Base-by-base conservation (phyloP, 2,888 invertebrate genomes). In the Tiliacea citrago region DNA sequence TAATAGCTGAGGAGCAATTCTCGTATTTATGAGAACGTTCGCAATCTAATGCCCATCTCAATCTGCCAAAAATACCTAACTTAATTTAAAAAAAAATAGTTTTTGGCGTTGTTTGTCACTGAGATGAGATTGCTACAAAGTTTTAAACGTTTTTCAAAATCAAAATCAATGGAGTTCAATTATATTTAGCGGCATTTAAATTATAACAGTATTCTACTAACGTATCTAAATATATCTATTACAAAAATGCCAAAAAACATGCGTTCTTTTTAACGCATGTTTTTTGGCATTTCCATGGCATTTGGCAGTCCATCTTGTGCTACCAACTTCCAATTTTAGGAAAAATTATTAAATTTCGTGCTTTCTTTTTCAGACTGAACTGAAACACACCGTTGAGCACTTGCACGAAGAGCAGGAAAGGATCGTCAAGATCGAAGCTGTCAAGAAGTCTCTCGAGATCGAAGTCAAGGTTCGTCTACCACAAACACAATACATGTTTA, bases 361-460 rank as follows among this genome's bases (percentile, higher is more conserved):
- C 0, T 47, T 49, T 45, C 9, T 49, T 73, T 92, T 92, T 42
- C 96, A 98, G 97, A 97, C 98, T 93, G 99, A 99, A 95, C 97
- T 99, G 92, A 99, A 99, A 96, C 99, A 99, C 97, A 98, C 99
- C 91, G 98, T 99, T 75, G 99, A 99, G 95, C 97, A 98, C 91
- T 97, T 99, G 91, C 99, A 99, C 94, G 99, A 99, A 94, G 99
- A 99, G 95, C 99, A 99, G 96, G 99, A 99, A 94, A 98, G 99
- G 94, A 98, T 99, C 91, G 98, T 99, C 91, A 99, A 99, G 97
- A 98, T 99, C 95, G 99, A 99, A 97, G 98, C 99, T 89, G 98
- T 99, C 97, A 99, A 99, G 97, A 99, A 99, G 97, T 98, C 99
- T 83, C 97, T 99, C 92, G 99, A 99, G 97, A 99, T 99, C 93